These are phyloP conservation scores for Trichogramma dendrolimi DNA, from an alignment of 2,888 invertebrate species.

Conservation along the genomic window DNA sequence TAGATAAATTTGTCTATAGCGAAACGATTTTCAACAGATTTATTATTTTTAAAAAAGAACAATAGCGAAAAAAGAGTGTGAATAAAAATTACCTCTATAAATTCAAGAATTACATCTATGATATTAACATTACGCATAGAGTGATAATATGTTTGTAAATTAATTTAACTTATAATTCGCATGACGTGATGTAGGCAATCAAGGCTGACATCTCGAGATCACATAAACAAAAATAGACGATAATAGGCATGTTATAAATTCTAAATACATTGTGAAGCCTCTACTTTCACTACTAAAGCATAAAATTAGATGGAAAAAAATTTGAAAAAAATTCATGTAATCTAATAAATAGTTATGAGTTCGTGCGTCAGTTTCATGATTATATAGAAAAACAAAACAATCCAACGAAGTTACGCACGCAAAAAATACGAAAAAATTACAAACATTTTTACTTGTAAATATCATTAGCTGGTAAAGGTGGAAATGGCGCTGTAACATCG, in stretches of 20 bases:
- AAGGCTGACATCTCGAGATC: too few relatives aligned
- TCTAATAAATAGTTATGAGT: slow-evolving; percentile 18
- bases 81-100: too few relatives aligned
- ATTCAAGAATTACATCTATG: too few relatives aligned
- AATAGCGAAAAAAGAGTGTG: too few relatives aligned
- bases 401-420: slow-evolving; percentile 22
- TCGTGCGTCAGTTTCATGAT: slow-evolving; percentile 15
- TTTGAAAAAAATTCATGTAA: slow-evolving; percentile 1
- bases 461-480: background rate
- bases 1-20: too few relatives aligned
- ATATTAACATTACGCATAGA: too few relatives aligned
- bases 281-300: slow-evolving; percentile 20
- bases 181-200: too few relatives aligned
- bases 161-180: too few relatives aligned
- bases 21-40: too few relatives aligned
- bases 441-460: slow-evolving; percentile 25
- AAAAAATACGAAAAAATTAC: slow-evolving; percentile 3
- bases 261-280: slow-evolving; percentile 21
- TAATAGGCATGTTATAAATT: slow-evolving; percentile 5
- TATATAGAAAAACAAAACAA: slow-evolving; percentile 7
- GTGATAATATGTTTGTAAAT: too few relatives aligned
- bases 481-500: background rate
- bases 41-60: too few relatives aligned
- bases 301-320: slow-evolving; percentile 2
- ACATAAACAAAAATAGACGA: too few relatives aligned